Evolutionary conservation across 1,140 invertebrate genomes (phyloP).

Genomic region (Agraylea sexmaculata): DNA sequence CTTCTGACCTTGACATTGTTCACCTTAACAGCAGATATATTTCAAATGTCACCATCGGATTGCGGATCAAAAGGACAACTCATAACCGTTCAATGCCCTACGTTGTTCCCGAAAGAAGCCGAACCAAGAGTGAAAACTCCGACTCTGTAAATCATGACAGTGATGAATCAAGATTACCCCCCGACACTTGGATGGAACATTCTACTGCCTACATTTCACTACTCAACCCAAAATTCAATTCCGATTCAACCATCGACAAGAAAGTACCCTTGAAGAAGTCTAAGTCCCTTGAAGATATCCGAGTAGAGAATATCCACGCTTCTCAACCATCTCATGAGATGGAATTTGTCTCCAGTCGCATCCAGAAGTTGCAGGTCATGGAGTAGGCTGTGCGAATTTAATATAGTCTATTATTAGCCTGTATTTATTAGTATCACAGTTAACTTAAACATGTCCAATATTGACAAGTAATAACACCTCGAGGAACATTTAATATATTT

Average conservation of each 20-base stretch:
- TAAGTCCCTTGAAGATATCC: slow-evolving; percentile 19
- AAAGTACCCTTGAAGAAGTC: slow-evolving; percentile 16
- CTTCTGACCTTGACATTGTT: slow-evolving; percentile 30
- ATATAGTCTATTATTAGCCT: neutral
- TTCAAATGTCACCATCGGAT: slow-evolving; percentile 44
- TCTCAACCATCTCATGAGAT: slow-evolving; percentile 22
- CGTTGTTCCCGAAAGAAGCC: slow-evolving; percentile 37
- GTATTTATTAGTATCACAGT: too few relatives aligned
- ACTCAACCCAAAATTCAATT: slow-evolving; percentile 17
- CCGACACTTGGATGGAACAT: slow-evolving; percentile 20
- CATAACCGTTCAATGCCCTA: slow-evolving; percentile 39
- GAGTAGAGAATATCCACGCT: slow-evolving; percentile 20
- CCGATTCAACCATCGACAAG: slow-evolving; percentile 8
- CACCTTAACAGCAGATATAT: slow-evolving; percentile 42
- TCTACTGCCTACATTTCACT: slow-evolving; percentile 18
- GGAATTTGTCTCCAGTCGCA: slow-evolving; percentile 23
- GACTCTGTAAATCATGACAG: slow-evolving; percentile 26
- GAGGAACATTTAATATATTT: too few relatives aligned
- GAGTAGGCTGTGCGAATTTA: slow-evolving; percentile 11
- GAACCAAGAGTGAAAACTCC: slow-evolving; percentile 48
- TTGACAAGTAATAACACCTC: too few relatives aligned
- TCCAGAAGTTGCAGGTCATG: slow-evolving; percentile 22
- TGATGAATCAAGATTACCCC: slow-evolving; percentile 2
- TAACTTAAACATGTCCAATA: too few relatives aligned
- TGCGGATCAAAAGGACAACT: slow-evolving; percentile 38